Evolutionary conservation across 92 coral and sea anemone species (phyloP).

Genomic region (Siderastrea siderea): DNA sequence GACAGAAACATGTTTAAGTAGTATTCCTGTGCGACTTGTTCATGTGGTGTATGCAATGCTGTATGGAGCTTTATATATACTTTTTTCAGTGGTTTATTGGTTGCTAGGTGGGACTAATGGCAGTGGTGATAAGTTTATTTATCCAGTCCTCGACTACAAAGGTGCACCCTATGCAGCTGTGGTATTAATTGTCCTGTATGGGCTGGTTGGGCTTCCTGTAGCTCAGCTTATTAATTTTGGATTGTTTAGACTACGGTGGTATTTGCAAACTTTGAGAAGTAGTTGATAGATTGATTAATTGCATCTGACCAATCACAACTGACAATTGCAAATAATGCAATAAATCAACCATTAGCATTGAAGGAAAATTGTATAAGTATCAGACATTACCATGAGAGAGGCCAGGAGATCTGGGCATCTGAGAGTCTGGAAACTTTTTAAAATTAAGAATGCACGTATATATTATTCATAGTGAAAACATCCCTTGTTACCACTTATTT

Average conservation of each 20-base stretch:
- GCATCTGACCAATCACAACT: too few species aligned
- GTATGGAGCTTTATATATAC: slow-evolving; percentile 56
- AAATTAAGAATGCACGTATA: too few species aligned
- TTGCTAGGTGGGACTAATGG: slow-evolving; percentile 62
- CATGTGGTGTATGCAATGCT: slow-evolving; percentile 75
- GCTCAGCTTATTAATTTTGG: slow-evolving; percentile 66
- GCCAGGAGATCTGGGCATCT: too few species aligned
- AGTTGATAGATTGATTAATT: too few species aligned
- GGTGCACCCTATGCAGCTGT: slow-evolving; percentile 10
- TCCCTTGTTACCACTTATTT: too few species aligned
- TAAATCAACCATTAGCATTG: too few species aligned
- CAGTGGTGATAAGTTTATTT: slow-evolving; percentile 66
- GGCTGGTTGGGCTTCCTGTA: slow-evolving; percentile 46
- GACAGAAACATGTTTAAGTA: slow-evolving; percentile 62
- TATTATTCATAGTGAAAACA: too few species aligned
- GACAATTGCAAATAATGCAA: too few species aligned
- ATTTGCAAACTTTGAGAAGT: slow-evolving; percentile 9
- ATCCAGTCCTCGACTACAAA: slow-evolving; percentile 59
- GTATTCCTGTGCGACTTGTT: slow-evolving; percentile 76
- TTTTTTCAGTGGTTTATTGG: slow-evolving; percentile 82
- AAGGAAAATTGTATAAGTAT: too few species aligned
- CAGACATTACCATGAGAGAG: too few species aligned
- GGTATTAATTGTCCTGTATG: slow-evolving; percentile 7
- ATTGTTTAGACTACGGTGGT: slow-evolving; percentile 59
- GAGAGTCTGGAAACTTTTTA: too few species aligned